Evolutionary conservation across 2,888 invertebrate species (phyloP).

Genomic region (Eledone cirrhosa): DNA sequence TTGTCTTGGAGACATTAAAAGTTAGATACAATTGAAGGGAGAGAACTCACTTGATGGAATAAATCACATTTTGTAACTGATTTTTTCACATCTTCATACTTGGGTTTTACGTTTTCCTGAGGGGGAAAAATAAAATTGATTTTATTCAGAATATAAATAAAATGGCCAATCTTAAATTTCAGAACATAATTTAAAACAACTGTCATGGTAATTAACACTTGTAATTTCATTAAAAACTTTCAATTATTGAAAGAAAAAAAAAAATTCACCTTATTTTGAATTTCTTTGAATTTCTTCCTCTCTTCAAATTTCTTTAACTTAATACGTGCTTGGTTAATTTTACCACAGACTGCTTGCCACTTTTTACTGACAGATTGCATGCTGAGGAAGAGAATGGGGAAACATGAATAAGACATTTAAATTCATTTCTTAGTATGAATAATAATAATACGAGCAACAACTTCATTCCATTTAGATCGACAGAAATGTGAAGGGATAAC

Average conservation of each 20-base stretch:
- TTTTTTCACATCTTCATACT: neutral
- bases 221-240: no score
- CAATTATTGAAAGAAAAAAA: no score
- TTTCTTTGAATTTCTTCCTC: neutral
- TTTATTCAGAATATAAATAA: no score
- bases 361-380: neutral
- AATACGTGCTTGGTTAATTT: neutral
- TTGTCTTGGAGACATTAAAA: no score
- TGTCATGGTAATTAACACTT: no score
- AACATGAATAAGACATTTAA: no score
- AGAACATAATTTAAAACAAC: no score
- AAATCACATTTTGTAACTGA: slow-evolving; percentile 3
- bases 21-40: neutral
- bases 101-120: neutral
- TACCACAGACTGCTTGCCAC: neutral
- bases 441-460: no score
- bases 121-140: neutral
- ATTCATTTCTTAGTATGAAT: no score
- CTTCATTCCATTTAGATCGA: no score
- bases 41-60: neutral
- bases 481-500: neutral
- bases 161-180: no score
- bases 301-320: neutral
- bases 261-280: no score
- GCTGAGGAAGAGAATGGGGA: neutral